Evolutionary conservation across 2,113 vertebrate species (phyloP).

Genomic region (Epinephelus moara): DNA sequence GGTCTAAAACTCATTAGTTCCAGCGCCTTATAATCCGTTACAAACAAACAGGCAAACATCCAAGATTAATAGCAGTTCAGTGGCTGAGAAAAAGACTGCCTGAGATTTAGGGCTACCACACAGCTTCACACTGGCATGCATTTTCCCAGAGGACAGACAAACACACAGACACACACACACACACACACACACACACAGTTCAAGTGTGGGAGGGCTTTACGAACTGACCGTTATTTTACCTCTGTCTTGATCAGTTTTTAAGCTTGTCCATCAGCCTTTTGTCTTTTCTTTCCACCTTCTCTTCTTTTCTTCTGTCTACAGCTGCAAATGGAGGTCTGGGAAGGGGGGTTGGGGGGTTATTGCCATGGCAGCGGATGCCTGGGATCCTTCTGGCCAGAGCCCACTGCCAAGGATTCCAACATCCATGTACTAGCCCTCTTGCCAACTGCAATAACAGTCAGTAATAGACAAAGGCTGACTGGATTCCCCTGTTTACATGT

Average conservation of each 20-base stretch:
- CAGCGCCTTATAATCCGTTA: slow-evolving; percentile 66
- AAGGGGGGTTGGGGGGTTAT: slow-evolving; percentile 5
- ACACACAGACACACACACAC: slow-evolving; percentile 37
- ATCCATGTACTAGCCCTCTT: slow-evolving; percentile 23
- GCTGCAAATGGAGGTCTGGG: slow-evolving; percentile 16
- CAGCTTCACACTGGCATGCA: slow-evolving; percentile 37
- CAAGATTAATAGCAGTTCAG: slow-evolving; percentile 70
- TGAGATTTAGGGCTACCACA: slow-evolving; percentile 55
- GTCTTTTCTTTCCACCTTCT: slow-evolving; percentile 25
- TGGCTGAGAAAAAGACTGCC: slow-evolving; percentile 49
- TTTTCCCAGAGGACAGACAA: slow-evolving; percentile 35
- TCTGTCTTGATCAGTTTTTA: slow-evolving; percentile 48
- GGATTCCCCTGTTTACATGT: slow-evolving; percentile 22
- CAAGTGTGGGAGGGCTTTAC: slow-evolving; percentile 40
- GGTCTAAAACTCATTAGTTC: slow-evolving; percentile 73
- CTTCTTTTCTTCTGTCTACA: slow-evolving; percentile 12
- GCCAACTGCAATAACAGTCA: slow-evolving; percentile 74
- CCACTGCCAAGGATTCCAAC: slow-evolving; percentile 47
- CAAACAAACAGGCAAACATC: slow-evolving; percentile 75
- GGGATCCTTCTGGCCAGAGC: slow-evolving; percentile 41
- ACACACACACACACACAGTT: slow-evolving; percentile 26
- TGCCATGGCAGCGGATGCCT: slow-evolving; percentile 64
- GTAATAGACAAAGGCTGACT: slow-evolving; percentile 58
- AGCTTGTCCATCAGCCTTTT: slow-evolving; percentile 54
- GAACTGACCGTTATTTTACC: slow-evolving; percentile 63